Evolutionary conservation across 1,140 invertebrate species (phyloP), one percentile per base, ranked within the genome.

Genomic region (Danaus plexippus): DNA sequence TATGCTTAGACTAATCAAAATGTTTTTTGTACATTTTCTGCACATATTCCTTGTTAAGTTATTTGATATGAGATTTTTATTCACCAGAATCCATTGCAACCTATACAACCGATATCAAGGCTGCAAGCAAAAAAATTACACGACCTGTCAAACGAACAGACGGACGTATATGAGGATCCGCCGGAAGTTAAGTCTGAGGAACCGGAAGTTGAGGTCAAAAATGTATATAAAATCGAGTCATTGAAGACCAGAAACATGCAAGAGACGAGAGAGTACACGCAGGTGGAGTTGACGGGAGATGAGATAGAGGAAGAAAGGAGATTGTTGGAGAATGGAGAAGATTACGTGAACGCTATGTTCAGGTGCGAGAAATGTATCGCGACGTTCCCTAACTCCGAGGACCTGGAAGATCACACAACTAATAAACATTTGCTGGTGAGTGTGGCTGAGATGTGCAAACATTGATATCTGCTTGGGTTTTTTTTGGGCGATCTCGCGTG

Each of bases 341-440:
- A 82, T 32, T 84, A 76, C 66, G 53, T 79, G 0, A 80, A 84
- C 63, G 79, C 82, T 0, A 76, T 84, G 71, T 82, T 76, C 47
- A 70, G 59, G 13, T 85, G 82, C 54, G 75, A 80, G 11, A 63
- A 45, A 7, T 85, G 82, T 70, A 68, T 82, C 0, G 1, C 67
- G 0, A 57, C 79, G 6, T 85, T 84, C 54, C 76, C 82, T 0
- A 85, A 82, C 61, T 64, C 57, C 4, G 80, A 84, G 11, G 77
- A 82, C 66, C 61, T 82, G 13, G 69, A 68, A 9, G 80, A 85
- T 10, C 82, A 85, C 69, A 12, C 69, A 0, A 55, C 45, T 12
- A 41, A 67, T 0, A 85, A 85, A 52, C 82, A 85, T 72, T 67
- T 77, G 9, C 40, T 66, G 68, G 3, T 15, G 15, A 15, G 1